These are phyloP conservation scores for Latheticus oryzae DNA, from an alignment of 2,888 invertebrate species.

Conservation along the genomic window DNA sequence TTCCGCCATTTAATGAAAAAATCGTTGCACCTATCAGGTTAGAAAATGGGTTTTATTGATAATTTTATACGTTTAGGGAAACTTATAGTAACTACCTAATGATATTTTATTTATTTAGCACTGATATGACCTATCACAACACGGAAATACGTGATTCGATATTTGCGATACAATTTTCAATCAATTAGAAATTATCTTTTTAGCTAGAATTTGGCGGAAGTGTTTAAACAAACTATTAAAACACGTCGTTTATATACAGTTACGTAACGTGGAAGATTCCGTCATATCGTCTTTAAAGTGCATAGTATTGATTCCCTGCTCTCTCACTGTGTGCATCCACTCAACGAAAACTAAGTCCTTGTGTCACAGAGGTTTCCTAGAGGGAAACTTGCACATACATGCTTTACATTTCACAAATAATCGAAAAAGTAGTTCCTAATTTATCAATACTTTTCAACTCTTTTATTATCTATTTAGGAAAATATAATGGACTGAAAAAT, in stretches of 20 bases:
- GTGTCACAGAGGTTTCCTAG: constrained; percentile 44
- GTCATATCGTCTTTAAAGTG: constrained; percentile 63
- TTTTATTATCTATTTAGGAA: not conserved
- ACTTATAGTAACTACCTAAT: constrained; percentile 28
- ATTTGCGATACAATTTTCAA: constrained; percentile 15
- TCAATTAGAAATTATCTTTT: constrained; percentile 5
- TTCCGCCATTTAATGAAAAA: constrained; percentile 31
- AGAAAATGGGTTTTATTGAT: constrained; percentile 14
- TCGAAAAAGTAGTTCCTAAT: too few species aligned
- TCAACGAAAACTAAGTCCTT: constrained; percentile 44
- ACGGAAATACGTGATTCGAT: constrained; percentile 6
- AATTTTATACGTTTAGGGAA: constrained; percentile 22
- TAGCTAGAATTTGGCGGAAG: constrained; percentile 19
- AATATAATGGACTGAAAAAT: not conserved
- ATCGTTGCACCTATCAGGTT: constrained; percentile 23
- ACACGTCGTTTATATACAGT: constrained; percentile 22
- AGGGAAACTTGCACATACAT: constrained; percentile 16
- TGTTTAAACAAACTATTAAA: constrained; percentile 6
- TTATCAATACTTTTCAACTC: constrained; percentile 5
- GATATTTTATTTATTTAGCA: constrained; percentile 17
- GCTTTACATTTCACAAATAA: constrained; percentile 26
- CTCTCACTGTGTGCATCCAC: constrained; percentile 56
- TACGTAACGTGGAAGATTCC: constrained; percentile 42
- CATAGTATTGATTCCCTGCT: constrained; percentile 61
- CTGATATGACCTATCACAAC: constrained; percentile 44